Percentiles rank a stretch among this genome's conserved stretches.
Evolutionary conservation across 2,888 invertebrate species (phyloP).

Genomic region (Nymphalis urticae): DNA sequence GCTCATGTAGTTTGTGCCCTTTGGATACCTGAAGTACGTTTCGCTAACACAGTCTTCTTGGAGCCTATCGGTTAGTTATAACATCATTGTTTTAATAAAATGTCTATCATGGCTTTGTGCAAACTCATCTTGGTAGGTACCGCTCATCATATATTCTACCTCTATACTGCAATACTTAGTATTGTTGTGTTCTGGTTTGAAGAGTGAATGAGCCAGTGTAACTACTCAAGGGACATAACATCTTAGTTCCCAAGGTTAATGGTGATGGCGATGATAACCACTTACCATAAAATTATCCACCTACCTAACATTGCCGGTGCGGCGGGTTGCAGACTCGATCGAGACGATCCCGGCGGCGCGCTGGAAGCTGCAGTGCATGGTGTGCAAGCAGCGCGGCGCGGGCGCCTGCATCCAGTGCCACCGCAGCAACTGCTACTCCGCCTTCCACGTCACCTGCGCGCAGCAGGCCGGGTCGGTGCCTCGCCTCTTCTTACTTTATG

Average conservation of each 20-base stretch:
- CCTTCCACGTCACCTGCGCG: conserved; percentile 99
- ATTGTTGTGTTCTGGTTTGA: too few species aligned
- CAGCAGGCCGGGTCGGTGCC: conserved; percentile 89
- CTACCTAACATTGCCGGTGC: neutral
- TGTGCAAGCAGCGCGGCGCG: conserved; percentile 95
- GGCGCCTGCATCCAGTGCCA: conserved; percentile 99
- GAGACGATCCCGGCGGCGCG: conserved; percentile 97
- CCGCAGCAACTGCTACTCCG: conserved; percentile 96
- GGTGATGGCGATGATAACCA: too few species aligned
- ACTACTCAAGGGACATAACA: too few species aligned
- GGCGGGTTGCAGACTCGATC: conserved; percentile 87
- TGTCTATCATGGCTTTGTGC: neutral
- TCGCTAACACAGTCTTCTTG: conserved; percentile 98
- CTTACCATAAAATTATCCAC: neutral
- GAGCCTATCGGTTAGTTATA: conserved; percentile 92
- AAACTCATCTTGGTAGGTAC: too few species aligned
- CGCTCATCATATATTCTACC: too few species aligned
- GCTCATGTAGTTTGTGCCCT: conserved; percentile 99
- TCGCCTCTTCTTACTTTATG: too few species aligned
- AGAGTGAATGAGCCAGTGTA: too few species aligned
- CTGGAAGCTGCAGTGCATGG: conserved; percentile 98
- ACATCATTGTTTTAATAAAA: neutral
- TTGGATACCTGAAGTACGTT: conserved; percentile 99
- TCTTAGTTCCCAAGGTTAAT: too few species aligned
- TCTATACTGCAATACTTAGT: too few species aligned